These are phyloP conservation scores for Indicator maculatus DNA, from an alignment of 2,113 vertebrate genomes.

Conservation along the genomic window DNA sequence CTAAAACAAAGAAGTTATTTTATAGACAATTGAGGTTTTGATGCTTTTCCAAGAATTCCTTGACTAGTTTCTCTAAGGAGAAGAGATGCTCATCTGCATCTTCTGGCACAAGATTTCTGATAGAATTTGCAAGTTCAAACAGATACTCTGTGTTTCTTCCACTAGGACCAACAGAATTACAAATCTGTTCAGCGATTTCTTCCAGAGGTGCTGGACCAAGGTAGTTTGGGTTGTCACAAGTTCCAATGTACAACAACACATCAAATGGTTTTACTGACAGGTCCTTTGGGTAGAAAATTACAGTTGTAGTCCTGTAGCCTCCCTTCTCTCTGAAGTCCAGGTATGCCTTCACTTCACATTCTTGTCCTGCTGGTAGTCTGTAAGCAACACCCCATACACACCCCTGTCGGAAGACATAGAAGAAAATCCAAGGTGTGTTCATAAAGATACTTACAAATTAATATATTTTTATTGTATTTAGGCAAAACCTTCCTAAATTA, in stretches of 20 bases:
- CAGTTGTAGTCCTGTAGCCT: slow-evolving; percentile 87
- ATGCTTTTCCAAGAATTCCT: slow-evolving; percentile 77
- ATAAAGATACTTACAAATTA: neutral
- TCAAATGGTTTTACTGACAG: slow-evolving; percentile 76
- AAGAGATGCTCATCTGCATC: slow-evolving; percentile 92
- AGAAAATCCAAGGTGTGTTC: neutral
- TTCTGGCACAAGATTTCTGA: slow-evolving; percentile 89
- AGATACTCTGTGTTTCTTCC: slow-evolving; percentile 94
- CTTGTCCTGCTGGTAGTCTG: slow-evolving; percentile 87
- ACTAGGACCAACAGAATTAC: slow-evolving; percentile 87
- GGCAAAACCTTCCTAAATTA: neutral
- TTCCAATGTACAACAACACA: slow-evolving; percentile 92
- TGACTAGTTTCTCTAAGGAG: slow-evolving; percentile 90
- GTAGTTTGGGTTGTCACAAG: slow-evolving; percentile 92
- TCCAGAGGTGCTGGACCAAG: slow-evolving; percentile 95
- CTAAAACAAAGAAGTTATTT: neutral
- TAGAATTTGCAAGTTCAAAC: slow-evolving; percentile 90
- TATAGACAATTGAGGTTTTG: slow-evolving; percentile 57
- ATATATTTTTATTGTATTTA: neutral
- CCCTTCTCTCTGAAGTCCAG: slow-evolving; percentile 96
- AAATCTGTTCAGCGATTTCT: slow-evolving; percentile 93
- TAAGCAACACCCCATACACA: slow-evolving; percentile 97
- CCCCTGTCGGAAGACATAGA: slow-evolving; percentile 76
- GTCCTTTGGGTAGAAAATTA: slow-evolving; percentile 88
- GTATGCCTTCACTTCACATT: slow-evolving; percentile 92